Evolutionary conservation across 2,888 invertebrate species (phyloP).

Genomic region (Leptinotarsa juncta): DNA sequence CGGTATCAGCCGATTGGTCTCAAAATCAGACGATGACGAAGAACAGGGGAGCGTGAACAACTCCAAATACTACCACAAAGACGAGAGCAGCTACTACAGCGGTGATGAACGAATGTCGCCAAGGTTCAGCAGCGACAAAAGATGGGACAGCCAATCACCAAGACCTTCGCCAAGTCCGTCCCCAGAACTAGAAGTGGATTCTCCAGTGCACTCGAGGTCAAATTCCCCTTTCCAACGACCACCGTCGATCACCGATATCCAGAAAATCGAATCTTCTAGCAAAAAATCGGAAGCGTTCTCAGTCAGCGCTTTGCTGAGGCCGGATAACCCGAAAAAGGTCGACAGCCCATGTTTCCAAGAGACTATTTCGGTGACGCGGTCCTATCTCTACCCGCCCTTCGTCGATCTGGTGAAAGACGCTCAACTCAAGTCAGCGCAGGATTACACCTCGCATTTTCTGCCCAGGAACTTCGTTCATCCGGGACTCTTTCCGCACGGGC

Average conservation of each 20-base stretch:
- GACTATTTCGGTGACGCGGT: slow-evolving; percentile 66
- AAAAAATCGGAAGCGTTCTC: slow-evolving; percentile 87
- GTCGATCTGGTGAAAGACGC: slow-evolving; percentile 74
- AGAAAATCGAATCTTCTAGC: slow-evolving; percentile 63
- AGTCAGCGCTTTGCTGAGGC: slow-evolving; percentile 83
- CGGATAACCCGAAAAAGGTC: slow-evolving; percentile 75
- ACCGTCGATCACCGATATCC: slow-evolving; percentile 66
- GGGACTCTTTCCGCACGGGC: slow-evolving; percentile 69
- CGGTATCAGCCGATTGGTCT: slow-evolving; percentile 84
- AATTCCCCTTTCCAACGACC: slow-evolving; percentile 66
- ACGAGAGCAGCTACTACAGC: slow-evolving; percentile 69
- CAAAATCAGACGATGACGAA: slow-evolving; percentile 72
- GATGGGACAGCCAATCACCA: slow-evolving; percentile 60
- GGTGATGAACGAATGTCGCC: slow-evolving; percentile 67
- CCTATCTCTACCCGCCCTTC: slow-evolving; percentile 75
- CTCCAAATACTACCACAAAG: slow-evolving; percentile 65
- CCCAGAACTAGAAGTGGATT: slow-evolving; percentile 82
- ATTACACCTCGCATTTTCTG: slow-evolving; percentile 62
- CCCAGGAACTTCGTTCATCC: slow-evolving; percentile 68
- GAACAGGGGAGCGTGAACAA: slow-evolving; percentile 71
- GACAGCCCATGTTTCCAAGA: slow-evolving; percentile 58
- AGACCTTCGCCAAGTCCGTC: slow-evolving; percentile 69
- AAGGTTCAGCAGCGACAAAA: slow-evolving; percentile 51
- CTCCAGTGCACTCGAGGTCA: slow-evolving; percentile 72
- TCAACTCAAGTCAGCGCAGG: slow-evolving; percentile 61